phyloP scores from a whole-genome alignment of 2,888 invertebrate species.

The Drosophila falleni region DNA sequence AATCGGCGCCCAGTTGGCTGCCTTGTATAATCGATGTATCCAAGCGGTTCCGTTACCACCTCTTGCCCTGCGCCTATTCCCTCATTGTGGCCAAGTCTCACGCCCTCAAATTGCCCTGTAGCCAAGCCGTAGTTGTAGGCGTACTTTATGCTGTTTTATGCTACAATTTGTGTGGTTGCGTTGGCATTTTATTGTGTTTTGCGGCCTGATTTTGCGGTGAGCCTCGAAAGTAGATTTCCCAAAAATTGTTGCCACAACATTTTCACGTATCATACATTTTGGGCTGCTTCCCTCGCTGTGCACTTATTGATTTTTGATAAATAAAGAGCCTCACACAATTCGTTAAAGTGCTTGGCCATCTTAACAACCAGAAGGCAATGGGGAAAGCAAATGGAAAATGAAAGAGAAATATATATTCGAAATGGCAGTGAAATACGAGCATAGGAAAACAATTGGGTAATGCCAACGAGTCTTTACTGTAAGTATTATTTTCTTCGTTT shows the following conservation, averaged over 20 bases:
- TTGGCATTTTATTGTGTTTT: constrained; percentile 71
- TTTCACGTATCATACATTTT: constrained; percentile 50
- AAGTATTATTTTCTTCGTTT: constrained; percentile 14
- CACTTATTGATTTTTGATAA: constrained; percentile 68
- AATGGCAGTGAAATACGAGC: constrained; percentile 47
- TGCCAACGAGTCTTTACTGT: constrained; percentile 18
- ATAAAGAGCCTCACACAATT: constrained; percentile 49
- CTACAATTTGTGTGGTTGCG: constrained; percentile 46
- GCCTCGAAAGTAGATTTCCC: constrained; percentile 31
- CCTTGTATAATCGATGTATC: constrained; percentile 84
- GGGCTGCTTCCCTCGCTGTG: constrained; percentile 11
- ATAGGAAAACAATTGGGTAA: constrained; percentile 41
- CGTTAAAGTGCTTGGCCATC: constrained; percentile 37
- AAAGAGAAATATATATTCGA: constrained; percentile 22
- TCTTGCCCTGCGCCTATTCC: constrained; percentile 63
- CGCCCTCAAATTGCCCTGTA: neutral
- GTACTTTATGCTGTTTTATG: constrained; percentile 48
- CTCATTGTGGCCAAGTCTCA: constrained; percentile 24
- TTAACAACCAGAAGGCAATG: constrained; percentile 32
- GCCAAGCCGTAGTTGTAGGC: neutral
- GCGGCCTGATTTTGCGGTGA: constrained; percentile 75
- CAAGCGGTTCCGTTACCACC: constrained; percentile 65
- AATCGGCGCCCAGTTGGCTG: constrained; percentile 45
- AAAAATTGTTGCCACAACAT: constrained; percentile 43
- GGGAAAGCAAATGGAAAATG: constrained; percentile 6